phyloP scores from a whole-genome alignment of 2,888 invertebrate species.

The Beris morrisii region DNA sequence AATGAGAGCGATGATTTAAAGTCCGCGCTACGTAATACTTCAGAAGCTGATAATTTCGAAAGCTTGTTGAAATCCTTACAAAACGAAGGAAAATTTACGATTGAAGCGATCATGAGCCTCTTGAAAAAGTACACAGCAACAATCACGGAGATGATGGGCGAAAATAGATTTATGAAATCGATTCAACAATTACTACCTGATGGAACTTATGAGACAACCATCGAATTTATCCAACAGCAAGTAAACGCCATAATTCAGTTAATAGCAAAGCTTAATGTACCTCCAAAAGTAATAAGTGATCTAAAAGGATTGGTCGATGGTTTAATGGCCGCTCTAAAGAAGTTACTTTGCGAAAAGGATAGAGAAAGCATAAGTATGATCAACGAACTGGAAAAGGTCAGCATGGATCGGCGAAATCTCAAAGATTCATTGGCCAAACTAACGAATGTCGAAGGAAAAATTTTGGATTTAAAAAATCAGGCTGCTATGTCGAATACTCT shows the following conservation, averaged over 20 bases:
- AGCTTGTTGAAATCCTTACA: neutral
- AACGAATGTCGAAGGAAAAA: conserved; percentile 7
- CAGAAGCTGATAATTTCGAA: neutral
- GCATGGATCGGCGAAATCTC: conserved; percentile 11
- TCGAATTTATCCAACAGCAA: conserved; percentile 3
- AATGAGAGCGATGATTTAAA: neutral
- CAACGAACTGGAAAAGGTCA: conserved; percentile 16
- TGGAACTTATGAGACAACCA: conserved; percentile 2
- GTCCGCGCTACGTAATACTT: neutral
- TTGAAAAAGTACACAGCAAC: conserved; percentile 3
- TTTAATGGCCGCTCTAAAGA: conserved; percentile 1
- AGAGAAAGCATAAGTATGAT: neutral
- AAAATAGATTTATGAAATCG: neutral
- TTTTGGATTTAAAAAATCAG: conserved; percentile 16
- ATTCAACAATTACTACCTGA: neutral
- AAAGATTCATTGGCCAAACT: conserved; percentile 9
- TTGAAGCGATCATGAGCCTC: conserved; percentile 6
- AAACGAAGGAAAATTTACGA: conserved; percentile 12
- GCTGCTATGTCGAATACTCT: neutral
- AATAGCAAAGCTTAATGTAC: neutral
- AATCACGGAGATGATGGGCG: conserved; percentile 8
- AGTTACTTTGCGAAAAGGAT: conserved; percentile 11
- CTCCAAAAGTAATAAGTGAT: neutral
- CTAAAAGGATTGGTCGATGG: neutral
- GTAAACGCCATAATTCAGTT: neutral